Percentiles rank a stretch among this genome's conserved stretches.
phyloP scores from a whole-genome alignment of 2,797 vertebrate species.

The Cygnus olor region DNA sequence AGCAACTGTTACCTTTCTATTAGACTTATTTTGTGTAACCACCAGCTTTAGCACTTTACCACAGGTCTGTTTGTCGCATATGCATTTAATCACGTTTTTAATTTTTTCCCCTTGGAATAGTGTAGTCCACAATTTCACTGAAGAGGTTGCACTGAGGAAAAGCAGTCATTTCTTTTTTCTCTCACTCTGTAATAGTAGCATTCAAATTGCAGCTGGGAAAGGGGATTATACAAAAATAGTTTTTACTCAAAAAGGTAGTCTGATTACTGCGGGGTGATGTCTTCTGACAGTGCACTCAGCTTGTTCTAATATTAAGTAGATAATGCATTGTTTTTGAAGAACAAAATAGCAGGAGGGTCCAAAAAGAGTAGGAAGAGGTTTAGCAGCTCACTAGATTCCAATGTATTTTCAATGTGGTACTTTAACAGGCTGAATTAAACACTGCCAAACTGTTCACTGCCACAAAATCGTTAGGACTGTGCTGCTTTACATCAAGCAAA shows the following conservation, averaged over 20 bases:
- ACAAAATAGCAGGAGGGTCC: neutral
- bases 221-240: neutral
- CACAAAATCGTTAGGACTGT: neutral
- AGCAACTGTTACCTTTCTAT: neutral
- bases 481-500: neutral
- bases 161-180: neutral
- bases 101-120: neutral
- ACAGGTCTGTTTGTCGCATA: neutral
- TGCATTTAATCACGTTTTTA: rapidly evolving
- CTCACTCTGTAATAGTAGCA: neutral
- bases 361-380: neutral
- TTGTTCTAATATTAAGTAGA: neutral
- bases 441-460: neutral
- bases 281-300: neutral
- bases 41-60: neutral
- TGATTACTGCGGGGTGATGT: neutral
- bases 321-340: neutral
- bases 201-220: neutral
- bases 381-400: neutral
- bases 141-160: neutral
- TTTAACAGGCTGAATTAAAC: neutral
- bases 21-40: neutral
- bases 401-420: no score
- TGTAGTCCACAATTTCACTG: neutral
- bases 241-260: neutral